A percentile compares a stretch with the other conserved stretches of the same genome.
phyloP scores from a whole-genome alignment of 2,113 vertebrate genomes.

The Anser brachyrhynchus region DNA sequence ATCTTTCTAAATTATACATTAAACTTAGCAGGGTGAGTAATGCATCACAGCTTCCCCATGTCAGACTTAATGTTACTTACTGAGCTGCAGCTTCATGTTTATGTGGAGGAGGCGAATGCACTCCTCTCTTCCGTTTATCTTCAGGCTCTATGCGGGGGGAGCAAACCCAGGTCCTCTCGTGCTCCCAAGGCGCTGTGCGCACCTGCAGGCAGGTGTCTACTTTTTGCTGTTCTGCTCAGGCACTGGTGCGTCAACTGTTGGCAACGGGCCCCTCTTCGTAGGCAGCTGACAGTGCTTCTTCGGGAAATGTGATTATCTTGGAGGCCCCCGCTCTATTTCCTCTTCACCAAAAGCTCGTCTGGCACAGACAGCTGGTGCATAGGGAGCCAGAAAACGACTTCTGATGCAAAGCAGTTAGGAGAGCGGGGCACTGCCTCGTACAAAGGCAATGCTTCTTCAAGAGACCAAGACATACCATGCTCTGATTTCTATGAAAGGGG shows the following conservation, averaged over 20 bases:
- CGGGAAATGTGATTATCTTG: background rate
- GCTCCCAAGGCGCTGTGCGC: background rate
- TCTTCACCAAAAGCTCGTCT: background rate
- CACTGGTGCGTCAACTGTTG: background rate
- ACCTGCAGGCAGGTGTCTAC: background rate
- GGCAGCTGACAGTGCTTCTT: background rate
- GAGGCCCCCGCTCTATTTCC: background rate
- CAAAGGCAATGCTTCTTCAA: background rate
- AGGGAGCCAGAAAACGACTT: background rate
- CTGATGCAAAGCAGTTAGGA: accelerated
- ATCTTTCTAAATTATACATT: constrained; percentile 80
- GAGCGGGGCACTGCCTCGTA: background rate
- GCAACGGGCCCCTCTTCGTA: background rate
- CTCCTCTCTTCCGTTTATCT: constrained; percentile 15
- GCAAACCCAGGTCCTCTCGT: background rate
- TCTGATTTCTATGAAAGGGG: background rate
- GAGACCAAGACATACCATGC: accelerated
- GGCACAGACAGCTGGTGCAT: background rate
- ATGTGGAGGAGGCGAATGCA: background rate
- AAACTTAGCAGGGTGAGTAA: constrained; percentile 74
- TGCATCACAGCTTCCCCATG: constrained; percentile 68
- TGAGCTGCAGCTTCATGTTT: constrained; percentile 47
- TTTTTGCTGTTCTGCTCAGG: background rate
- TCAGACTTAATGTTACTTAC: constrained; percentile 62
- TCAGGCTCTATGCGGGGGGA: background rate